Percentiles rank a stretch among this genome's conserved stretches.
Conservation (phyloP, 2,113 vertebrate species). For the Urocolius indicus region DNA sequence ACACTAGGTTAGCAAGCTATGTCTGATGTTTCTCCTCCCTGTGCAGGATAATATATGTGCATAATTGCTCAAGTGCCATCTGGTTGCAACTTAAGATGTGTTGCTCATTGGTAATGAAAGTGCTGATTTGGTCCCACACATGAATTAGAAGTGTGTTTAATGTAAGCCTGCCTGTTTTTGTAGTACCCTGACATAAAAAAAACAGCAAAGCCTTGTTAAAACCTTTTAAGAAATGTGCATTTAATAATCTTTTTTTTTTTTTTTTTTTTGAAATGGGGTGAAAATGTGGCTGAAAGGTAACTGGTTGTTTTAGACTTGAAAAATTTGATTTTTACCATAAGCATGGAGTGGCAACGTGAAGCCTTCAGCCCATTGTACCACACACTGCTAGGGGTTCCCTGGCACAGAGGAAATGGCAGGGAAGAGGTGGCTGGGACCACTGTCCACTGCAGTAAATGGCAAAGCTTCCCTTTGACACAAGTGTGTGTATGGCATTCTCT, state of each 20-base stretch:
- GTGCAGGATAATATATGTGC: slow-evolving; percentile 52
- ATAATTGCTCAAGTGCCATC: slow-evolving; percentile 52
- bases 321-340: not conserved
- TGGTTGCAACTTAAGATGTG: slow-evolving; percentile 56
- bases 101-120: slow-evolving; percentile 53
- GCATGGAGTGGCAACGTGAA: not conserved
- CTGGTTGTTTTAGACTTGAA: not conserved
- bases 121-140: not conserved
- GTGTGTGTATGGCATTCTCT: not conserved
- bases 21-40: slow-evolving; percentile 49
- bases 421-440: not conserved
- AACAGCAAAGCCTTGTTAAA: slow-evolving; percentile 45
- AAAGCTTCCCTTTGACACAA: not conserved
- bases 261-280: not conserved
- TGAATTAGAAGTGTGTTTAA: slow-evolving; percentile 6
- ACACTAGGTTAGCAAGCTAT: slow-evolving; percentile 24
- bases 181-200: slow-evolving; percentile 2
- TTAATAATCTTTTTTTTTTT: not conserved
- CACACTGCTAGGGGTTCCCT: not conserved
- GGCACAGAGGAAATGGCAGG: not conserved
- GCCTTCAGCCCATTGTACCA: not conserved
- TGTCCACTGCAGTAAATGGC: not conserved
- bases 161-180: not conserved
- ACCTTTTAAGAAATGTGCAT: not conserved
- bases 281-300: not conserved